Conservation (phyloP, 2,113 vertebrate species). For the Siphamia tubifer region DNA sequence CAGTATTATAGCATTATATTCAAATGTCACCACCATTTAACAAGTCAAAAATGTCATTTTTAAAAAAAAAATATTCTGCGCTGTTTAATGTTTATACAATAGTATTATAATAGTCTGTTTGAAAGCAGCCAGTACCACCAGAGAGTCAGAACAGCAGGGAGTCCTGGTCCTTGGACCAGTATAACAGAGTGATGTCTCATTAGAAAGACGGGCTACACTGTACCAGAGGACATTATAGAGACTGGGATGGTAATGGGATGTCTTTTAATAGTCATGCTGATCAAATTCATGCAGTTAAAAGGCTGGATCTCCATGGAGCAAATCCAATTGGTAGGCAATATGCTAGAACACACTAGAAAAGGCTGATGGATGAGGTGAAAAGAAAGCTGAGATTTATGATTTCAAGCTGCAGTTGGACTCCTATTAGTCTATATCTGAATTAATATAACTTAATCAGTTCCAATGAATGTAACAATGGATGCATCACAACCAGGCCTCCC, state of each 20-base stretch:
- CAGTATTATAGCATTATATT: not conserved
- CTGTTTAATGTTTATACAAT: conserved; percentile 34
- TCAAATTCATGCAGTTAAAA: conserved; percentile 20
- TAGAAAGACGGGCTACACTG: conserved; percentile 20
- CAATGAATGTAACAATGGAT: not conserved
- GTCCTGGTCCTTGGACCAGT: conserved; percentile 9
- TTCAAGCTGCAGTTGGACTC: not conserved
- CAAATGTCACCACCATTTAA: conserved; percentile 1
- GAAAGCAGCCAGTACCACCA: conserved; percentile 41
- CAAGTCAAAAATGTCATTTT: conserved; percentile 10
- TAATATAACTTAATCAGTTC: not conserved
- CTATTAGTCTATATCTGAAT: no score
- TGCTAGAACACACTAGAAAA: not conserved
- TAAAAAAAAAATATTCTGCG: not conserved
- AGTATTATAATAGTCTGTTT: conserved; percentile 41
- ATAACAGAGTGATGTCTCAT: conserved; percentile 44
- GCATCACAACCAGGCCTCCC: not conserved
- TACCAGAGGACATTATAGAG: conserved; percentile 26
- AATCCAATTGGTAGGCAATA: conserved; percentile 9
- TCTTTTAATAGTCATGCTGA: conserved; percentile 26
- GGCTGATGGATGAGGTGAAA: not conserved
- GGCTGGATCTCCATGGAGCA: not conserved
- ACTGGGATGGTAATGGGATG: conserved; percentile 12
- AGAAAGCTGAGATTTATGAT: not conserved
- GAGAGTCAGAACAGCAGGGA: conserved; percentile 35